Conservation (phyloP, 2,797 vertebrate species). For the Eurystomus glaucurus region DNA sequence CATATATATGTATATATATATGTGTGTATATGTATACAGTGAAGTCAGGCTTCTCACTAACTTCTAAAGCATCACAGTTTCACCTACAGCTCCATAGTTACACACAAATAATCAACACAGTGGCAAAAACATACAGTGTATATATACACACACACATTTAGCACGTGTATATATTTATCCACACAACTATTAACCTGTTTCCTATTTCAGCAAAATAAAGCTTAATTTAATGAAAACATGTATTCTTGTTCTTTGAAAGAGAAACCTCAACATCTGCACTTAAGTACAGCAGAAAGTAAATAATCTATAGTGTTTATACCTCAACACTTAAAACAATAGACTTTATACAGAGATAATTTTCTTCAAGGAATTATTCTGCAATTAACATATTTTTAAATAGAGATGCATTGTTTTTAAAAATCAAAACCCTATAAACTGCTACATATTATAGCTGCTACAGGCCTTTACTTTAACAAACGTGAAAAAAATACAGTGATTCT, state of each 20-base stretch:
- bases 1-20: neutral
- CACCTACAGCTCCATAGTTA: neutral
- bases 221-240: neutral
- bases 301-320: neutral
- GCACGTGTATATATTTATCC: accelerated
- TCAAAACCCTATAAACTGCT: neutral
- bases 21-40: neutral
- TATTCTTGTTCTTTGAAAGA: neutral
- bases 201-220: neutral
- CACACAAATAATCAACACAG: neutral
- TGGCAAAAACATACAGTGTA: neutral
- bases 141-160: neutral
- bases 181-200: neutral
- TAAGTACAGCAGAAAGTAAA: neutral
- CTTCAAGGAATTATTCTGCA: neutral
- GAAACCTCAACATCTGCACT: neutral
- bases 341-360: neutral
- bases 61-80: neutral
- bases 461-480: neutral
- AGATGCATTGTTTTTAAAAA: neutral
- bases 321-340: neutral
- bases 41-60: neutral
- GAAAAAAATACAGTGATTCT: neutral
- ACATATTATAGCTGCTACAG: neutral
- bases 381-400: neutral